Conservation (phyloP, 2,888 invertebrate genomes). For the Eledone cirrhosa region DNA sequence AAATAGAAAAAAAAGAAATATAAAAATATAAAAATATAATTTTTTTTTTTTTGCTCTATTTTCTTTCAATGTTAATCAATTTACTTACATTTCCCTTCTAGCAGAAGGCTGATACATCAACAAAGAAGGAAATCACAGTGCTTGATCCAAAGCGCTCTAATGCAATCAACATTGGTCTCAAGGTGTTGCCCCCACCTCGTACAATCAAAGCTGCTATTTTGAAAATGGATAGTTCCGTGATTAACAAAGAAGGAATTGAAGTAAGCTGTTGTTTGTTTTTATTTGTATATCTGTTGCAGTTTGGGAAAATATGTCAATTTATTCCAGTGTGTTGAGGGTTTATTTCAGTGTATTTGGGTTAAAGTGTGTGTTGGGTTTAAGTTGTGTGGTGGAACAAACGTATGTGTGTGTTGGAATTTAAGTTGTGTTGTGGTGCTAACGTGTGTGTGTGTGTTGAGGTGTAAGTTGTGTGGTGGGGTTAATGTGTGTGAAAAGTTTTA, state of each 20-base stretch:
- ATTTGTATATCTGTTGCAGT: no score
- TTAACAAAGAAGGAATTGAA: conserved; percentile 97
- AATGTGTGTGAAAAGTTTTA: no score
- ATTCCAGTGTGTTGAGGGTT: no score
- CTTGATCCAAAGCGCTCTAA: conserved; percentile 97
- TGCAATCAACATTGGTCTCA: conserved; percentile 99
- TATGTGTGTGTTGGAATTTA: not conserved
- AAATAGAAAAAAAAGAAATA: not conserved
- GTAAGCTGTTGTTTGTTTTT: conserved; percentile 61
- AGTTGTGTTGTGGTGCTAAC: not conserved
- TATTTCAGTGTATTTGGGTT: no score
- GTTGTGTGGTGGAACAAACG: no score
- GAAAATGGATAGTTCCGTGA: conserved; percentile 98
- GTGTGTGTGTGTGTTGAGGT: not conserved
- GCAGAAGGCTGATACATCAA: conserved; percentile 50
- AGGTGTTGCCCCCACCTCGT: conserved; percentile 94
- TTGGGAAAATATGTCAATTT: no score
- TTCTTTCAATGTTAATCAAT: no score
- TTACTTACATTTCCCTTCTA: conserved; percentile 19
- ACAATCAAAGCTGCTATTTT: conserved; percentile 96
- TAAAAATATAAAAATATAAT: no score
- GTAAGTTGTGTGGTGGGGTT: no score
- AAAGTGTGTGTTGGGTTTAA: no score
- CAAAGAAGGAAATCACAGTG: conserved; percentile 89
- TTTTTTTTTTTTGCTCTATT: no score